Percentiles rank a stretch among this genome's conserved stretches.
phyloP scores from a whole-genome alignment of 2,797 vertebrate genomes.

The Mergus octosetaceus region DNA sequence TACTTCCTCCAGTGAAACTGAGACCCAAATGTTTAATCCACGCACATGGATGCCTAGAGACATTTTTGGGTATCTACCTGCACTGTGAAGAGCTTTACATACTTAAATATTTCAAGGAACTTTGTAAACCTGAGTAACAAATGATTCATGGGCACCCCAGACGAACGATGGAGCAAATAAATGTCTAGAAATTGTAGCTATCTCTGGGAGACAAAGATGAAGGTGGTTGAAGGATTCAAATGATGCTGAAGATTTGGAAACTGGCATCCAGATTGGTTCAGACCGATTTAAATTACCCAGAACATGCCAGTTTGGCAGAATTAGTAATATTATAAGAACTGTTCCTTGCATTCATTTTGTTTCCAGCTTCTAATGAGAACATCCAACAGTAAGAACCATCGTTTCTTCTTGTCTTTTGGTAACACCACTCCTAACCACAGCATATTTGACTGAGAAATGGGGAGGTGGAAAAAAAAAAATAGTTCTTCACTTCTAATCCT shows the following conservation, averaged over 20 bases:
- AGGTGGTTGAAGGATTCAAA: background rate
- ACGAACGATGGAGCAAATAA: background rate
- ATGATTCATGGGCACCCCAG: background rate
- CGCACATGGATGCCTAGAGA: fast-evolving
- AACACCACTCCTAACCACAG: background rate
- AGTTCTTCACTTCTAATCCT: background rate
- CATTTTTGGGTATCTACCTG: background rate
- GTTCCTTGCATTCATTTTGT: background rate
- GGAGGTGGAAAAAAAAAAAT: background rate
- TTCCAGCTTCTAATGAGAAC: background rate
- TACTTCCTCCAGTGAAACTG: background rate
- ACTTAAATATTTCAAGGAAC: background rate
- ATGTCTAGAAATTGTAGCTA: background rate
- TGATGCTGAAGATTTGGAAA: background rate
- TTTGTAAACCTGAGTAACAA: background rate
- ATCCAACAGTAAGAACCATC: background rate
- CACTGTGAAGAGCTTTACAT: background rate
- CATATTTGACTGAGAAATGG: background rate
- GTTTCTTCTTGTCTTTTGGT: background rate
- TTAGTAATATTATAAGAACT: background rate
- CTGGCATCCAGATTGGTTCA: fast-evolving
- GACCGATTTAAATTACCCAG: background rate
- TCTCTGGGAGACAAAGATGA: background rate
- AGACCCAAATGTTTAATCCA: background rate
- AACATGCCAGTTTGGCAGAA: background rate